Percentiles rank a stretch among this genome's conserved stretches.
Evolutionary conservation across 2,888 invertebrate genomes (phyloP).

Genomic region (Drosophila mercatorum): DNA sequence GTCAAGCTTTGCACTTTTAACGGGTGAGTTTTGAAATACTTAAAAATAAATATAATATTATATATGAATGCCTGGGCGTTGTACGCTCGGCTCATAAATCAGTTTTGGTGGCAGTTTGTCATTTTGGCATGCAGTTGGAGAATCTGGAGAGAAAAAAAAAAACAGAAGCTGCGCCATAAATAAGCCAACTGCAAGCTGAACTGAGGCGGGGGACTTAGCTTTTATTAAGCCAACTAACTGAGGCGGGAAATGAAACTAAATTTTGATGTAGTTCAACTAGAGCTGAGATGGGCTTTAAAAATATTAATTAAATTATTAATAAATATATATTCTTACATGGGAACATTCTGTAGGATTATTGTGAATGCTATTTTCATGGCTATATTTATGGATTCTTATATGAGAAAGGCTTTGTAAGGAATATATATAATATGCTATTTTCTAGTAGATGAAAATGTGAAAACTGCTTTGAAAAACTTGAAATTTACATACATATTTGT

Average conservation of each 20-base stretch:
- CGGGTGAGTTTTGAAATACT: conserved; percentile 20
- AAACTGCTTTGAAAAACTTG: no score
- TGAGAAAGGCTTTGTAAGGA: no score
- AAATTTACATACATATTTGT: no score
- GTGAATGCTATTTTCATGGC: no score
- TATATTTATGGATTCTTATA: no score
- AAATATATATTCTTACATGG: no score
- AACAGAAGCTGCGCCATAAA: conserved; percentile 3
- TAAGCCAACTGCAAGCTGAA: neutral
- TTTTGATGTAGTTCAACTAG: neutral
- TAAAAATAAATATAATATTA: conserved; percentile 2
- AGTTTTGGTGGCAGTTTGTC: neutral
- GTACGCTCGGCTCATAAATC: neutral
- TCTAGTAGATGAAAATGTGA: no score
- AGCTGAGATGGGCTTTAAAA: neutral
- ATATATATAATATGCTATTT: no score
- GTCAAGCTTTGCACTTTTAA: neutral
- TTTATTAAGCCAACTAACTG: neutral
- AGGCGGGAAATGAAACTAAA: neutral
- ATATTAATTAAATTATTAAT: neutral
- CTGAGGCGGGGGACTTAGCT: no score
- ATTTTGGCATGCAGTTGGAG: conserved; percentile 1
- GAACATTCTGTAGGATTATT: no score
- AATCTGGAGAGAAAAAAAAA: neutral
- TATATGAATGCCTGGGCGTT: neutral